A percentile compares a stretch with the other conserved stretches of the same genome.
These are phyloP conservation scores for Drosophila pallidifrons DNA, from an alignment of 1,140 invertebrate species.

Conservation along the genomic window DNA sequence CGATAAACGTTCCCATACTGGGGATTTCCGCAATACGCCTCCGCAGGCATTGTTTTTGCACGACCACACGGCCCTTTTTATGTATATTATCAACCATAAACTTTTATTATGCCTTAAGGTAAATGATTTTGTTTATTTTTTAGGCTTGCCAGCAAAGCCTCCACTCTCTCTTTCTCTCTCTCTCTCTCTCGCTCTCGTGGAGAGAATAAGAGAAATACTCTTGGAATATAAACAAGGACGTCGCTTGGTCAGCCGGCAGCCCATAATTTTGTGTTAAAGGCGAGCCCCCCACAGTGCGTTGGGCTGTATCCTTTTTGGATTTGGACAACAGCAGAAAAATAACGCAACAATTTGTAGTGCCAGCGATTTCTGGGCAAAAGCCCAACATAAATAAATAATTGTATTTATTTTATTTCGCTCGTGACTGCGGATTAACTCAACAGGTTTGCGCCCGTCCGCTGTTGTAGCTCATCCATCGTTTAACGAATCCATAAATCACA, in stretches of 20 bases:
- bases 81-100: conserved; percentile 74
- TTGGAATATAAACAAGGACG: conserved; percentile 29
- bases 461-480: neutral
- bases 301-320: conserved; percentile 53
- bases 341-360: conserved; percentile 80
- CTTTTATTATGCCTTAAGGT: conserved; percentile 81
- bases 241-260: conserved; percentile 52
- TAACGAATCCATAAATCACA: conserved; percentile 48
- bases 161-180: neutral
- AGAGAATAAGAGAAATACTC: neutral
- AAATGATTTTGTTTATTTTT: conserved; percentile 83
- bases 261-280: conserved; percentile 70
- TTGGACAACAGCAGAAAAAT: conserved; percentile 55
- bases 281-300: conserved; percentile 34
- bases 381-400: conserved; percentile 63
- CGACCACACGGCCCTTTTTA: conserved; percentile 37
- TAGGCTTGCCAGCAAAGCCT: conserved; percentile 53
- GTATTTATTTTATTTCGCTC: conserved; percentile 58
- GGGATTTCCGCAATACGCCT: conserved; percentile 32
- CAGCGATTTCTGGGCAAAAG: conserved; percentile 66
- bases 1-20: conserved; percentile 46
- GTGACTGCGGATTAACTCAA: conserved; percentile 67
- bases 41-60: conserved; percentile 17
- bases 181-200: conserved; percentile 14
- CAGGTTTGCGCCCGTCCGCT: conserved; percentile 50